Conservation (phyloP, 23 tunicate genomes). For the Styela plicata region DNA sequence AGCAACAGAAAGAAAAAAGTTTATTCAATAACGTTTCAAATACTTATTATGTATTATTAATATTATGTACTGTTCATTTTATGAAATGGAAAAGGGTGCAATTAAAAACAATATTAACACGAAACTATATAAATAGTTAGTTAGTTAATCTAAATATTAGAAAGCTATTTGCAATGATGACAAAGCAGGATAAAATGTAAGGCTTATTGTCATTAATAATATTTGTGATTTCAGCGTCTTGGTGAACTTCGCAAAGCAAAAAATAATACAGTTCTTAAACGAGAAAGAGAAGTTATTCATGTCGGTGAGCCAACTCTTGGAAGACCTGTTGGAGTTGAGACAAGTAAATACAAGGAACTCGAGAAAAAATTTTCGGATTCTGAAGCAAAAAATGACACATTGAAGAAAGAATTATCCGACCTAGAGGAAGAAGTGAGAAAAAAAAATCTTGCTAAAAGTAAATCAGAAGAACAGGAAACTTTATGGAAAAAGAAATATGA, state of each 20-base stretch:
- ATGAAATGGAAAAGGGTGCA: not conserved
- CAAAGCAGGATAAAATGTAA: no score
- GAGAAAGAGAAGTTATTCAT: constrained; percentile 87
- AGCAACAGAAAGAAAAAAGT: no score
- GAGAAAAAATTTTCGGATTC: constrained; percentile 53
- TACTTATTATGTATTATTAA: no score
- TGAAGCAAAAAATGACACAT: constrained; percentile 15
- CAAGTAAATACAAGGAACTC: constrained; percentile 63
- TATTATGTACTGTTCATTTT: not conserved
- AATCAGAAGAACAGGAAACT: constrained; percentile 23
- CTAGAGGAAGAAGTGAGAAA: not conserved
- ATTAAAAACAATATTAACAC: no score
- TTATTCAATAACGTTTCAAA: no score
- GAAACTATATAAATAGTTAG: no score
- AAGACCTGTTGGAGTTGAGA: constrained; percentile 67
- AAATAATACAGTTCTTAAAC: constrained; percentile 72
- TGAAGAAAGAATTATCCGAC: constrained; percentile 18
- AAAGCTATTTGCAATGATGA: no score
- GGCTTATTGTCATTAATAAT: no score
- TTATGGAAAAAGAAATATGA: constrained; percentile 51
- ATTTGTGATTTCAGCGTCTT: constrained; percentile 54
- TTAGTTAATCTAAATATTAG: no score
- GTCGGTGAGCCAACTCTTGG: constrained; percentile 84
- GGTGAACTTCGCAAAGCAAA: constrained; percentile 87
- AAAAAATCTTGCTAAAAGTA: not conserved